Evolutionary conservation across 2,113 vertebrate species (phyloP), one percentile per base, ranked within the genome.

Genomic region (Labeo rohita): DNA sequence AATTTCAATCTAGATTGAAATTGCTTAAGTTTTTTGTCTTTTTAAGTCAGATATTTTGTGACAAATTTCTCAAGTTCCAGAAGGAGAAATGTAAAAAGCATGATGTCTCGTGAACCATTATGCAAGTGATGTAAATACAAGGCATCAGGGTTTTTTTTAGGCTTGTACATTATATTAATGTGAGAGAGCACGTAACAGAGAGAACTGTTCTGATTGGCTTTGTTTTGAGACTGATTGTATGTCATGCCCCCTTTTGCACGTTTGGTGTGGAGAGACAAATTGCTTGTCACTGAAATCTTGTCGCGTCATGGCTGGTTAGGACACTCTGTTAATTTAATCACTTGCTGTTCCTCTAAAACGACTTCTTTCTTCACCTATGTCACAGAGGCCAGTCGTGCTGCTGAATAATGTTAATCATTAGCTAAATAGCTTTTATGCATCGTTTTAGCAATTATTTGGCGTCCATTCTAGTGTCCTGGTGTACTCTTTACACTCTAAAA

Each of bases 141-240:
- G 11, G 28, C 56, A 21, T 59, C 28, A 28, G 23, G 23, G 28
- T 28, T 28, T 65, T 28, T 28, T 65, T 65, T 9, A 61, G 2
- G 4, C 4, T 65, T 12, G 4, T 45, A 47, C 5, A 8, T 23
- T 75, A 50, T n/a, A 74, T 7, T 4, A 47, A 21, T 75, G n/a
- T 47, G 21, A 49, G 45, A n/a, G 21, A 47, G 16, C 36, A 16
- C 4, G 16, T 43, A 47, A 47, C n/a, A 23, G 9, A 7, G 21
- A 49, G 2, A 74, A 23, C n/a, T 15, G 39, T 75, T 74, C 11
- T 49, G 10, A 23, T 49, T 50, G n/a, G n/a, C 11, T 75, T 2
- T 73, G 72, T 49, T 68, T 68, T 75, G n/a, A 49, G 68, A 72
- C 28, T 75, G 18, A 75, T 75, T 49, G 10, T 75, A 75, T 75